Base-by-base conservation (phyloP, 1,140 invertebrate genomes). In the Drosophila ambigua region DNA sequence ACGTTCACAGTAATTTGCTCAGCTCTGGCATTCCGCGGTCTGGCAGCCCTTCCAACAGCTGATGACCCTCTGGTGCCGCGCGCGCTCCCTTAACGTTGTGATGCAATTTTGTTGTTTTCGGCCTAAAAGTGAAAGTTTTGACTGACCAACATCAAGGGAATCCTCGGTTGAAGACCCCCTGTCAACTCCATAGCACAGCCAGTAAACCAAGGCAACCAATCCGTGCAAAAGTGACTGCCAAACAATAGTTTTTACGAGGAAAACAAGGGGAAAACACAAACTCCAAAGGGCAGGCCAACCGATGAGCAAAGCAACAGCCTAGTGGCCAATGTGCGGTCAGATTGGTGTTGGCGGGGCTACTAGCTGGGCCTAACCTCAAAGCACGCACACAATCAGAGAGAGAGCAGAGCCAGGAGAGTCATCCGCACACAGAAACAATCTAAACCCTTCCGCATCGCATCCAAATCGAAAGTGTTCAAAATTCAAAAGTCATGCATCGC, bases 21-120 rank as follows among this genome's bases (percentile, higher is more conserved):
- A 28, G 26, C 26, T 7, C 26, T 28, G 26, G 2, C 26, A 28
- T 1, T 28, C 7, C 26, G 6, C 6, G 5, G 26, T 28, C 26
- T 7, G 26, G 26, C 20, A 20, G 20, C 20, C 20, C 20, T 20
- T 20, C 20, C 20, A 16, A 31, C 66, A 69, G 66, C 66, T 69
- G 66, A 46, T 67, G n/a, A 4, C 61, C 58, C 16, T 13, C 44
- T 55, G 50, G 28, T 45, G 64, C 60, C 59, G 60, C 65, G 63
- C 44, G 63, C 65, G 49, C 67, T 35, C 52, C 63, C 44, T 11
- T 15, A 67, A 55, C 64, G 8, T 68, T 77, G 79, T 81, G 79
- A 81, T 81, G 79, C 79, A 81, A 81, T 81, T 79, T 79, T 81
- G 78, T 81, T 81, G 67, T 81, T 77, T 81, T 77, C 45, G 64